These are phyloP conservation scores for Linyphia triangularis DNA, from an alignment of 2,888 invertebrate genomes.

Conservation along the genomic window DNA sequence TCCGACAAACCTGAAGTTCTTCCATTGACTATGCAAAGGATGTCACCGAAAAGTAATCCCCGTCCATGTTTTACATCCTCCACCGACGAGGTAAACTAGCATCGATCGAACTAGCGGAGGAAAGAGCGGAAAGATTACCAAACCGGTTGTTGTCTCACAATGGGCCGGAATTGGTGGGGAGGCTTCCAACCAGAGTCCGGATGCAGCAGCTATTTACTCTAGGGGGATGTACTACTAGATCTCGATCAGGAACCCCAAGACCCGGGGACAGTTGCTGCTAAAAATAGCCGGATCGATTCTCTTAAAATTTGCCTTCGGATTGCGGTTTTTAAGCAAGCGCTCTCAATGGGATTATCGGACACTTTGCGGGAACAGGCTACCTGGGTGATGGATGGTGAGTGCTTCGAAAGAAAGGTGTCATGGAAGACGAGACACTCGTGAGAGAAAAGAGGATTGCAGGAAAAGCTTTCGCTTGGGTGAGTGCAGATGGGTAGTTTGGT, in stretches of 20 bases:
- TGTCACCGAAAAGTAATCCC: slow-evolving; percentile 1
- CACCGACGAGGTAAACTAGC: neutral
- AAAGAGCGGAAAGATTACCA: neutral
- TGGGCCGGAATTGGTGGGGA: neutral
- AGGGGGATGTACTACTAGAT: slow-evolving; percentile 8
- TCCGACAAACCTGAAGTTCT: no score
- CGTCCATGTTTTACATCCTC: slow-evolving; percentile 39
- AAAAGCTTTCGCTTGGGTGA: neutral
- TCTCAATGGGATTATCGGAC: slow-evolving; percentile 1
- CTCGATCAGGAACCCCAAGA: slow-evolving; percentile 22
- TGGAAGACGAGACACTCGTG: neutral
- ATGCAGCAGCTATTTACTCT: slow-evolving; percentile 64
- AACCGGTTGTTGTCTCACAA: slow-evolving; percentile 53
- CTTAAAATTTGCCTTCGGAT: slow-evolving; percentile 66
- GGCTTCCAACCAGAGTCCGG: neutral
- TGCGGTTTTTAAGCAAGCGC: slow-evolving; percentile 56
- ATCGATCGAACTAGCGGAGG: slow-evolving; percentile 47
- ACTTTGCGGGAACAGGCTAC: neutral
- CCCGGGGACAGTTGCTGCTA: slow-evolving; percentile 69
- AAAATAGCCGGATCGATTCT: slow-evolving; percentile 72
- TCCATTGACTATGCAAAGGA: no score
- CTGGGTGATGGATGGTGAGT: slow-evolving; percentile 11
- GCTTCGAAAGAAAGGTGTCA: neutral
- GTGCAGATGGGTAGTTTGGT: neutral
- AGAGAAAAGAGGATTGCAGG: neutral